Evolutionary conservation across 2,888 invertebrate genomes (phyloP).

Genomic region (Ochropleura plecta): DNA sequence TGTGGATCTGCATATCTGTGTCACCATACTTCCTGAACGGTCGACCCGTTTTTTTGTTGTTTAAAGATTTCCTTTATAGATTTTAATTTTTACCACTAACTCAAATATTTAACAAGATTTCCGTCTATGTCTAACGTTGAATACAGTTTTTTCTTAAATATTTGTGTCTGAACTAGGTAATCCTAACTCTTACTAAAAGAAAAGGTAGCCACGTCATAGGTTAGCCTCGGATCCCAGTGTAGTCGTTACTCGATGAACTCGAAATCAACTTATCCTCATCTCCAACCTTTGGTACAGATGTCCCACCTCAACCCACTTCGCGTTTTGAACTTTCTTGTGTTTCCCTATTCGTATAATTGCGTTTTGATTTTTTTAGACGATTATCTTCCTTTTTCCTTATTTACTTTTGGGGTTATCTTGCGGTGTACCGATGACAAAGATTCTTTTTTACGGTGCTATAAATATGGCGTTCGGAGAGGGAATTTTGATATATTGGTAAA

Average conservation of each 20-base stretch:
- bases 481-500: constrained; percentile 31
- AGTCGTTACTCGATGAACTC: constrained; percentile 54
- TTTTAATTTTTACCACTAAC: too few relatives aligned
- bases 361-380: constrained; percentile 64
- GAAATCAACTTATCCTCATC: constrained; percentile 70
- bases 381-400: constrained; percentile 44
- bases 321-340: constrained; percentile 61
- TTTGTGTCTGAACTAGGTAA: too few relatives aligned
- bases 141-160: too few relatives aligned
- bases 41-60: too few relatives aligned
- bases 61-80: too few relatives aligned
- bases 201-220: constrained; percentile 7
- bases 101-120: background rate
- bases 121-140: background rate
- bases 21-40: too few relatives aligned
- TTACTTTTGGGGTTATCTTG: constrained; percentile 41
- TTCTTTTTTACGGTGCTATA: constrained; percentile 17
- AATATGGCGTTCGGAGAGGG: constrained; percentile 8
- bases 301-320: constrained; percentile 69
- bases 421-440: constrained; percentile 18
- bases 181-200: background rate
- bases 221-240: constrained; percentile 38
- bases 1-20: too few relatives aligned
- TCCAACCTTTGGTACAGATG: constrained; percentile 71
- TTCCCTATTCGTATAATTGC: constrained; percentile 65